A percentile compares a stretch with the other conserved stretches of the same genome.
Conservation (phyloP, 2,797 vertebrate species). For the Mustela erminea region DNA sequence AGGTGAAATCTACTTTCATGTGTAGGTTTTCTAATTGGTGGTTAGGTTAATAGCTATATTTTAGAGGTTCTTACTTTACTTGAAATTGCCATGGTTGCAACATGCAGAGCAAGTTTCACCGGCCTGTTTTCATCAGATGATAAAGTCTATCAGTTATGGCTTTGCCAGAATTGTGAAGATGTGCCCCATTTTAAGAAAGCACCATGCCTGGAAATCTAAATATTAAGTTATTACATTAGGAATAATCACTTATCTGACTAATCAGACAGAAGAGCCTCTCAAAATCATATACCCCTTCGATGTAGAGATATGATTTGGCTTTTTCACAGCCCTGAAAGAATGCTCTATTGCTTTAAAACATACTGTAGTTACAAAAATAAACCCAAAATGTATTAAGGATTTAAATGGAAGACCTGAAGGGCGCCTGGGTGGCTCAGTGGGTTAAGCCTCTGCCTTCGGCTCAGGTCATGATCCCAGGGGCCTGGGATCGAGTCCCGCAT, state of each 20-base stretch:
- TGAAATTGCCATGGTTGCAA: slow-evolving; percentile 28
- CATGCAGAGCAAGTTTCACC: slow-evolving; percentile 17
- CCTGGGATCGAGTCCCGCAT: too few relatives aligned
- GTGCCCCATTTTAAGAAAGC: not conserved
- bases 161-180: not conserved
- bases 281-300: not conserved
- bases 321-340: not conserved
- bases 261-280: not conserved
- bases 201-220: not conserved
- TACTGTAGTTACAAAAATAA: not conserved
- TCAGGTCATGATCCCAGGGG: too few relatives aligned
- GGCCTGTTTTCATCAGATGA: not conserved
- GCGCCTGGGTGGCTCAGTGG: too few relatives aligned
- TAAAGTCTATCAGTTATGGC: not conserved
- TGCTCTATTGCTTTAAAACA: not conserved
- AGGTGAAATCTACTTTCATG: slow-evolving; percentile 67
- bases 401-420: not conserved
- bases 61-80: slow-evolving; percentile 44
- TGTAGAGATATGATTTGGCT: not conserved
- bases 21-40: slow-evolving; percentile 72
- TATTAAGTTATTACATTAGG: not conserved
- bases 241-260: slow-evolving; percentile 11
- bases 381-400: not conserved
- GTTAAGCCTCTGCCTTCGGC: too few relatives aligned
- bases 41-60: slow-evolving; percentile 66